A percentile compares a stretch with the other conserved stretches of the same genome.
phyloP scores from a whole-genome alignment of 2,797 vertebrate species.

The Emydoidea blandingii region DNA sequence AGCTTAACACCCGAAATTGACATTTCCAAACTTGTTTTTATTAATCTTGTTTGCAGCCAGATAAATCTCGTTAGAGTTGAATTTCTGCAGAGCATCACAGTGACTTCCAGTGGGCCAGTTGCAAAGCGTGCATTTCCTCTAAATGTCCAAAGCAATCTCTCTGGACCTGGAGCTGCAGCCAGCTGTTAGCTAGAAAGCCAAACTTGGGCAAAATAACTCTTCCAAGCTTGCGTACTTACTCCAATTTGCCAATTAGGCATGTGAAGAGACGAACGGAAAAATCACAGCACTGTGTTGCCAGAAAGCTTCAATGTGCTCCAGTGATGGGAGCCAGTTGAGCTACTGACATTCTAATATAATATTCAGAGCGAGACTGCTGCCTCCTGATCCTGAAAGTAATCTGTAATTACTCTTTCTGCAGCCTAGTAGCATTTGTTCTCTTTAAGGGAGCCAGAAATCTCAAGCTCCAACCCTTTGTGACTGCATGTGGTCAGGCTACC shows the following conservation, averaged over 20 bases:
- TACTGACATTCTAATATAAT: conserved; percentile 35
- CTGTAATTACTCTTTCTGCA: conserved; percentile 6
- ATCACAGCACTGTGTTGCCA: conserved; percentile 21
- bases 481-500: neutral
- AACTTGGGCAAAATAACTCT: conserved; percentile 17
- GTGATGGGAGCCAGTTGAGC: conserved; percentile 47
- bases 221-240: conserved; percentile 44
- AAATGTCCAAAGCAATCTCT: conserved; percentile 52
- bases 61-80: conserved; percentile 56
- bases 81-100: conserved; percentile 64
- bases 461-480: neutral
- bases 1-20: conserved; percentile 25
- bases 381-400: conserved; percentile 39
- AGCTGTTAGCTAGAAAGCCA: conserved; percentile 60
- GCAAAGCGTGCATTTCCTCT: conserved; percentile 42
- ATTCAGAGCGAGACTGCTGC: conserved; percentile 32
- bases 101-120: conserved; percentile 64
- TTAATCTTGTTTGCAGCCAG: conserved; percentile 43
- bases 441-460: conserved; percentile 34
- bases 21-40: conserved; percentile 34
- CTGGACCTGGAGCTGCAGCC: conserved; percentile 2
- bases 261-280: conserved; percentile 20
- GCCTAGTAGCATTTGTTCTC: conserved; percentile 2
- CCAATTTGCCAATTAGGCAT: conserved; percentile 51
- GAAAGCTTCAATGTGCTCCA: conserved; percentile 49